Evolutionary conservation across 2,113 vertebrate species (phyloP).

Genomic region (Takifugu bimaculatus): DNA sequence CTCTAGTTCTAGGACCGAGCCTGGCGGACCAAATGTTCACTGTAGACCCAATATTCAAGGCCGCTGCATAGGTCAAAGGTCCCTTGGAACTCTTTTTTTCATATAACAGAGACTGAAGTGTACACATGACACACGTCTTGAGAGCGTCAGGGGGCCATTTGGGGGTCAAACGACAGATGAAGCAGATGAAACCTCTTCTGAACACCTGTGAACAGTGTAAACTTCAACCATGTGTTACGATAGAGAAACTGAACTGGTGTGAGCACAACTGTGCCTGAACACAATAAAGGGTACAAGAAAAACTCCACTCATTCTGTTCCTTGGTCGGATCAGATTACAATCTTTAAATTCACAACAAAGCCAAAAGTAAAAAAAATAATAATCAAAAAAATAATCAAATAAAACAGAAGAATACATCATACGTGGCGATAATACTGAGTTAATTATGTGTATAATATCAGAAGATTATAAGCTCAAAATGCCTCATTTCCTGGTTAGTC

Average conservation of each 20-base stretch:
- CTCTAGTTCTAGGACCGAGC: rapidly evolving
- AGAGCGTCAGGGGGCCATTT: background rate
- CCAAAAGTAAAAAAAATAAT: no score
- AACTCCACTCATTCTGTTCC: background rate
- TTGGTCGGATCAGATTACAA: background rate
- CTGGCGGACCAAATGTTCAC: slow-evolving; percentile 49
- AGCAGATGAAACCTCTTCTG: no score
- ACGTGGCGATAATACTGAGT: no score
- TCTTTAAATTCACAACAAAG: background rate
- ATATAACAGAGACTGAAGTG: background rate
- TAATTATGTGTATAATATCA: no score
- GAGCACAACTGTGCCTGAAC: background rate
- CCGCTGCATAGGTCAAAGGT: slow-evolving; percentile 14
- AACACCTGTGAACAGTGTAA: no score
- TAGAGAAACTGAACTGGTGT: no score
- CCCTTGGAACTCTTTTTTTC: background rate
- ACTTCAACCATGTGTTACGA: no score
- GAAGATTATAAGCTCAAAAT: no score
- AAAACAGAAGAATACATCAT: no score
- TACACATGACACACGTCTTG: background rate
- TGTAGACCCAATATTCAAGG: slow-evolving; percentile 63
- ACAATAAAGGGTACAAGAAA: slow-evolving; percentile 20
- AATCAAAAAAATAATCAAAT: no score
- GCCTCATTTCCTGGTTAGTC: no score
- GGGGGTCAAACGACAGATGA: no score